A percentile compares a stretch with the other conserved stretches of the same genome.
These are phyloP conservation scores for Limnothrissa miodon DNA, from an alignment of 2,113 vertebrate species.

Conservation along the genomic window DNA sequence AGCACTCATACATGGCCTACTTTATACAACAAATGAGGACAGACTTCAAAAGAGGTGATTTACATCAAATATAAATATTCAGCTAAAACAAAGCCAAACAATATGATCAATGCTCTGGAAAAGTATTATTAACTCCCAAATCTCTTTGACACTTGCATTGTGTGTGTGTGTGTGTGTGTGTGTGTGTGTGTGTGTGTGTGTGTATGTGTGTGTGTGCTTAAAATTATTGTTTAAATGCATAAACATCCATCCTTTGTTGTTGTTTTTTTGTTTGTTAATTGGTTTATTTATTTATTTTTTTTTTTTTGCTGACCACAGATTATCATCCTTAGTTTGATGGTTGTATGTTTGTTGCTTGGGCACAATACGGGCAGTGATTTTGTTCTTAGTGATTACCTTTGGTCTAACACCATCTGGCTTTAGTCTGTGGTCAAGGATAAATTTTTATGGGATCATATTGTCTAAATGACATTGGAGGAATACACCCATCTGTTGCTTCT, in stretches of 20 bases:
- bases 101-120: not conserved
- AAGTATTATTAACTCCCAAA: not conserved
- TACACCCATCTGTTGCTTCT: not conserved
- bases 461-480: not conserved
- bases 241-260: not conserved
- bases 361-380: not conserved
- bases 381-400: slow-evolving; percentile 13
- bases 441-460: slow-evolving; percentile 9
- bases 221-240: not conserved
- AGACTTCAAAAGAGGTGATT: not conserved
- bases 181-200: slow-evolving; percentile 1
- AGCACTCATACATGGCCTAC: slow-evolving; percentile 5
- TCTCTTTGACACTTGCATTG: not conserved
- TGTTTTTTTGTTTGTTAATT: too few species aligned
- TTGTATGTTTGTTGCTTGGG: not conserved
- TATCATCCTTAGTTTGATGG: not conserved
- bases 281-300: too few species aligned
- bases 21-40: not conserved
- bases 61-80: not conserved
- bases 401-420: not conserved
- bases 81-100: not conserved
- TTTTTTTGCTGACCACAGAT: not conserved
- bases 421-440: slow-evolving; percentile 6
- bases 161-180: not conserved
- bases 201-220: not conserved